Percentiles rank a stretch among this genome's conserved stretches.
These are phyloP conservation scores for Sclerurus mexicanus DNA, from an alignment of 2,113 vertebrate species.

Conservation along the genomic window DNA sequence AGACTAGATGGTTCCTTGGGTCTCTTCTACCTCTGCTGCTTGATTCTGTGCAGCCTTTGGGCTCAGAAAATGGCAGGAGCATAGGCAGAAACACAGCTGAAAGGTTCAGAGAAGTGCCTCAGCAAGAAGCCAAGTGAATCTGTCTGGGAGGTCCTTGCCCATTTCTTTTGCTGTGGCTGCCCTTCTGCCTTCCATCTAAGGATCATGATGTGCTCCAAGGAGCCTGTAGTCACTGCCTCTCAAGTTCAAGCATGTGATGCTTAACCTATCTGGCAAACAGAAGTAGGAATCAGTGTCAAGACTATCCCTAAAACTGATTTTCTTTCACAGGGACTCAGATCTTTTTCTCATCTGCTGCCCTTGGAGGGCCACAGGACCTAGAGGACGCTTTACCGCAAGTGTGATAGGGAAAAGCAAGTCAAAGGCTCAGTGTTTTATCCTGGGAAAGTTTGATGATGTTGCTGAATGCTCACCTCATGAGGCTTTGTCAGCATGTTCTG, in stretches of 20 bases:
- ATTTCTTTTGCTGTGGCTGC: background rate
- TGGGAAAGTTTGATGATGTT: background rate
- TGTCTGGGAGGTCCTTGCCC: background rate
- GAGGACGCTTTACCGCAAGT: background rate
- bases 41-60: background rate
- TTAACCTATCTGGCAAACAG: background rate
- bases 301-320: background rate
- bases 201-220: background rate
- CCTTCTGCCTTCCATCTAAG: background rate
- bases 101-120: background rate
- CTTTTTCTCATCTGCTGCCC: background rate
- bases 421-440: background rate
- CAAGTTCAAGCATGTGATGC: background rate
- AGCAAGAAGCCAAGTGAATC: background rate
- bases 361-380: background rate
- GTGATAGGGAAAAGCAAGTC: background rate
- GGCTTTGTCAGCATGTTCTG: conserved; percentile 37
- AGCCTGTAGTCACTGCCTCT: background rate
- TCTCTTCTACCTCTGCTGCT: background rate
- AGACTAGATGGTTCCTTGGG: background rate
- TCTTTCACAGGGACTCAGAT: background rate
- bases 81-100: background rate
- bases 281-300: background rate
- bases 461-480: conserved; percentile 1
- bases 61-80: background rate